Conservation (phyloP, 1,140 invertebrate genomes). For the Antheraea pernyi region DNA sequence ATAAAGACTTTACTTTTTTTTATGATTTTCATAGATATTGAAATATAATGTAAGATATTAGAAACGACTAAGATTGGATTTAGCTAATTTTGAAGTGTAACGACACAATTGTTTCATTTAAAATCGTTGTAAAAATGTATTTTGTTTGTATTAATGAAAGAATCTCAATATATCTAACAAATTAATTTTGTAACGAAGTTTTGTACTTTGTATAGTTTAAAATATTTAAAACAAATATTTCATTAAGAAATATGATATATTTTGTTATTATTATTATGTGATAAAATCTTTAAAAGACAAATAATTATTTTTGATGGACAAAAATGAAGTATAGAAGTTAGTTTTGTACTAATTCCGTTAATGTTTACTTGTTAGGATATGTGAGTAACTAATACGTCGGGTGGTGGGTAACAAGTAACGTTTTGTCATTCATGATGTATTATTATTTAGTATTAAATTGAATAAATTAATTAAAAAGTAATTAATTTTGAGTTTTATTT, state of each 20-base stretch:
- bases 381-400: conserved; percentile 8
- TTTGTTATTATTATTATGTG: not conserved
- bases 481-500: conserved; percentile 25
- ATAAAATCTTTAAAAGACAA: not conserved
- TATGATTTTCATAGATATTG: no score
- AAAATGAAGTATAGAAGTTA: no score
- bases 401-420: conserved; percentile 31
- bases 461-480: conserved; percentile 20
- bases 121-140: no score
- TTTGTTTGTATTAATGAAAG: no score
- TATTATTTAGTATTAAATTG: conserved; percentile 18
- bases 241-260: not conserved
- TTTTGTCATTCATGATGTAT: conserved; percentile 12
- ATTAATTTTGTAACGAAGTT: no score
- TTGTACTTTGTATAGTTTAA: not conserved
- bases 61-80: no score
- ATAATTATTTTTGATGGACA: no score
- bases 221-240: conserved; percentile 8
- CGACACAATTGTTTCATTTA: no score
- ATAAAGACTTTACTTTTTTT: no score
- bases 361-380: not conserved
- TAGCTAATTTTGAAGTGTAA: no score
- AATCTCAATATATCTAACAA: no score
- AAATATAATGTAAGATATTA: no score
- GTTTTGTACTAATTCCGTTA: not conserved